Base-by-base conservation (phyloP, 2,113 vertebrate species). In the Camarhynchus parvulus region DNA sequence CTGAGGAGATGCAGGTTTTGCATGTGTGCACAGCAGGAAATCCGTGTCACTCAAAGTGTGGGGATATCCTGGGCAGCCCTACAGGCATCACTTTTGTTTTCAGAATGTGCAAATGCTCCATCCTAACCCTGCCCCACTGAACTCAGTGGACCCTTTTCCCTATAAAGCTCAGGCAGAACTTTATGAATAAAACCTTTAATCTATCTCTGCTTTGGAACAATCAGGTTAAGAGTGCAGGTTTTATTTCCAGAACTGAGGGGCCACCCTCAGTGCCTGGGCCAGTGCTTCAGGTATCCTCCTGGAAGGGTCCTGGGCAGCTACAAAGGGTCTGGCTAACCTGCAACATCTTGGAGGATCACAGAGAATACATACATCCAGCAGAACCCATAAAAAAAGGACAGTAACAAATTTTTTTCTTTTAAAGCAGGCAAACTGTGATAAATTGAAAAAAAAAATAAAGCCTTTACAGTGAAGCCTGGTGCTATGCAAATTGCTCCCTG, bases 1-100 rank as follows among this genome's bases (percentile, higher is more conserved):
- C n/a, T 39, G 46, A 88, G 50, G 59, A 62, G 33, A 79, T 80
- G 49, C 19, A 74, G 11, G 20, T 74, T 94, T 91, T 78, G 75
- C 35, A 28, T 5, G 25, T 49, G 44, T 49, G 72, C 59, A 78
- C 6, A 64, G 47, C 72, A 75, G 47, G 86, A 88, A 74, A 85
- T 53, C 0, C 0, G 39, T 52, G 53, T 44, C 58, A 80, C 37
- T 84, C n/a, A 66, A 52, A 67, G 28, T 2, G 23, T n/a, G 8
- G 18, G n/a, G 21, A 46, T 79, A 46, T 68, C 35, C 59, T 28
- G 39, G 49, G 11, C 70, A 82, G 37, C 15, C 21, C 63, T 89
- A 20, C 25, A 46, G 64, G 61, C 31, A 50, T 14, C 0, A 0
- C 20, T 90, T 83, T 80, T 77, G 42, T 42, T 80, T 66, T 39